Percentiles rank a stretch among this genome's conserved stretches.
phyloP scores from a whole-genome alignment of 2,888 invertebrate genomes.

The Ophioninae sp. region DNA sequence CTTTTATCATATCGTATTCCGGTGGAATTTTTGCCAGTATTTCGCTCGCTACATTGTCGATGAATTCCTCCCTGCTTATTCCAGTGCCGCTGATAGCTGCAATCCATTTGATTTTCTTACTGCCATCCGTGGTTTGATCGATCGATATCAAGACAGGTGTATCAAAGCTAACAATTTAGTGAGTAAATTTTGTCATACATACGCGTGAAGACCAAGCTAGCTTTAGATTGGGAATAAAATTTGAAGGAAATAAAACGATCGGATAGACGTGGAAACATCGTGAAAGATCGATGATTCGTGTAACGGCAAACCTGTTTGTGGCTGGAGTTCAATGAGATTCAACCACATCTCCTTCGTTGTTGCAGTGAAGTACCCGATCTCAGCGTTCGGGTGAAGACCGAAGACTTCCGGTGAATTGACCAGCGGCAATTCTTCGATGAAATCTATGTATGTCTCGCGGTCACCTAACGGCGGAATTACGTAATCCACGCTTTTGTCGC shows the following conservation, averaged over 20 bases:
- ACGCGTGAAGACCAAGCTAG: slow-evolving; percentile 44
- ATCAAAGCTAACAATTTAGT: not conserved
- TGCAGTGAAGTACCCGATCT: slow-evolving; percentile 96
- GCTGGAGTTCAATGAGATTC: slow-evolving; percentile 93
- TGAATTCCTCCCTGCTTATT: slow-evolving; percentile 93
- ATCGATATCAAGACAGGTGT: not conserved
- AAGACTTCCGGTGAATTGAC: slow-evolving; percentile 95
- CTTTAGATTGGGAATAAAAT: slow-evolving; percentile 21
- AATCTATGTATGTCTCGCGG: slow-evolving; percentile 87
- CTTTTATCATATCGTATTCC: slow-evolving; percentile 90
- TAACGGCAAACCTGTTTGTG: slow-evolving; percentile 88
- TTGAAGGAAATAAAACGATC: not conserved
- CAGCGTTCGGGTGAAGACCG: slow-evolving; percentile 96
- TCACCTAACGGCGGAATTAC: slow-evolving; percentile 87
- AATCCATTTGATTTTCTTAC: slow-evolving; percentile 8
- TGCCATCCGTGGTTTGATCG: not conserved
- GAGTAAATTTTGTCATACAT: slow-evolving; percentile 32
- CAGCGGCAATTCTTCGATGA: slow-evolving; percentile 90
- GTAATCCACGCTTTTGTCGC: slow-evolving; percentile 89
- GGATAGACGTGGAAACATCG: not conserved
- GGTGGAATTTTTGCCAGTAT: slow-evolving; percentile 89
- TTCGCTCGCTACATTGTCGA: slow-evolving; percentile 90
- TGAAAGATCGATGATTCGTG: not conserved
- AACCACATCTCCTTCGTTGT: slow-evolving; percentile 93
- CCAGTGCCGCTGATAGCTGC: slow-evolving; percentile 87